Evolutionary conservation across 2,113 vertebrate genomes (phyloP), one percentile per base, ranked within the genome.

Genomic region (Silurus glanis): DNA sequence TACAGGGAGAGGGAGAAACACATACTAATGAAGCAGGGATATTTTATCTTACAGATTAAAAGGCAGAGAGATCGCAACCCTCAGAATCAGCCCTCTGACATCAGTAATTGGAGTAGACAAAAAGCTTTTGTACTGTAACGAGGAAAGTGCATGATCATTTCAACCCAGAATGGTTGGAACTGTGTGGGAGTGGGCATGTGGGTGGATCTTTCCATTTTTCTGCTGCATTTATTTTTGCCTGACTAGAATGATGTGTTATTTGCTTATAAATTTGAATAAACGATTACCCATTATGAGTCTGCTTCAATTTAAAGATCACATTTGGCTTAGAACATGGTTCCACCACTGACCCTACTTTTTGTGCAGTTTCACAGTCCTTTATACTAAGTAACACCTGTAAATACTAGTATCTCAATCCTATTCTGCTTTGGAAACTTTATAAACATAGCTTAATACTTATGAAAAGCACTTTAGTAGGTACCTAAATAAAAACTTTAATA

Each of bases 31-130:
- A 95, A 93, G 93, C 92, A 92, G 86, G 94, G 93, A 94, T 91
- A 93, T 94, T 96, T 96, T 95, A 96, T 96, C 95, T 96, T 95
- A 93, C 92, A 94, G 91, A 94, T 96, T 96, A 95, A 96, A 96
- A 94, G 92, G 92, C 79, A 93, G 94, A 94, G 94, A 95, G 95
- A 96, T 96, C 95, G 94, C 93, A 96, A 95, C 93, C 94, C 93
- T 93, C 93, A 95, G 95, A 95, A 96, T 95, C 95, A 95, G 94
- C 93, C 90, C 95, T 96, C 95, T 96, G 95, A 95, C 95, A 96
- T 95, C 91, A 94, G 93, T 95, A 95, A 95, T 94, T 94, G 94
- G 93, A 94, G 92, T 93, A 94, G 94, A 95, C 94, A 95, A 95
- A 94, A 94, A 92, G 93, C 94, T 93, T 94, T 95, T 94, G 92